Percentiles rank a stretch among this genome's conserved stretches.
Conservation (phyloP, 2,888 invertebrate species). For the Chesias legatella region DNA sequence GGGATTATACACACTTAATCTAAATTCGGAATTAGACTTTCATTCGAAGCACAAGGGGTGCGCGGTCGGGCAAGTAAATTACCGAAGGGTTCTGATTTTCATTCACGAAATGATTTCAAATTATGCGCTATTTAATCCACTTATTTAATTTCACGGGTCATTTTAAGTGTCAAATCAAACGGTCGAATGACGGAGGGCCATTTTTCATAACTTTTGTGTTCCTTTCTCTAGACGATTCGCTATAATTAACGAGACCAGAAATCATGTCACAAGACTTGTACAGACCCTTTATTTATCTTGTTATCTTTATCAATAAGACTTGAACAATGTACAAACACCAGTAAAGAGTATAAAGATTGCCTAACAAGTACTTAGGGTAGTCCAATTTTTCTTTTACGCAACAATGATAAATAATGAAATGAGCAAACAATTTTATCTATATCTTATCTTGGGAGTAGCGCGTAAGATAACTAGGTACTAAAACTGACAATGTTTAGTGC, state of each 20-base stretch:
- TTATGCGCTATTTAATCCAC: slow-evolving; percentile 20
- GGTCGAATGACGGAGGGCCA: slow-evolving; percentile 2
- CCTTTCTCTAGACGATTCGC: no score
- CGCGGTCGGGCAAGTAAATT: slow-evolving; percentile 42
- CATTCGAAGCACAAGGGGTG: slow-evolving; percentile 36
- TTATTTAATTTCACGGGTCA: slow-evolving; percentile 18
- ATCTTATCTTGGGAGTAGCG: slow-evolving; percentile 28
- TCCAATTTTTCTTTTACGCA: slow-evolving; percentile 36
- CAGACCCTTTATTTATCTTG: no score
- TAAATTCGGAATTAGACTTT: slow-evolving; percentile 53
- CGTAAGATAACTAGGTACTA: slow-evolving; percentile 5
- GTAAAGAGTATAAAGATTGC: no score
- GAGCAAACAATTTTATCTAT: slow-evolving; percentile 38
- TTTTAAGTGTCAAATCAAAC: slow-evolving; percentile 18
- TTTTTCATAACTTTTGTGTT: no score
- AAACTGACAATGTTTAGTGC: slow-evolving; percentile 3
- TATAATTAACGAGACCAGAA: no score
- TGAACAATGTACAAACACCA: no score
- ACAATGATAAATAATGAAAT: slow-evolving; percentile 40
- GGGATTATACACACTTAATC: slow-evolving; percentile 42
- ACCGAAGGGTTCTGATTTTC: slow-evolving; percentile 37
- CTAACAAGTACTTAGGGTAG: no score
- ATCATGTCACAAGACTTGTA: no score
- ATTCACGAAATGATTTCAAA: slow-evolving; percentile 27
- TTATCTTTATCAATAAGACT: no score